Percentiles rank a stretch among this genome's conserved stretches.
phyloP scores from a whole-genome alignment of 2,888 invertebrate species.

The Neelides folsomi region DNA sequence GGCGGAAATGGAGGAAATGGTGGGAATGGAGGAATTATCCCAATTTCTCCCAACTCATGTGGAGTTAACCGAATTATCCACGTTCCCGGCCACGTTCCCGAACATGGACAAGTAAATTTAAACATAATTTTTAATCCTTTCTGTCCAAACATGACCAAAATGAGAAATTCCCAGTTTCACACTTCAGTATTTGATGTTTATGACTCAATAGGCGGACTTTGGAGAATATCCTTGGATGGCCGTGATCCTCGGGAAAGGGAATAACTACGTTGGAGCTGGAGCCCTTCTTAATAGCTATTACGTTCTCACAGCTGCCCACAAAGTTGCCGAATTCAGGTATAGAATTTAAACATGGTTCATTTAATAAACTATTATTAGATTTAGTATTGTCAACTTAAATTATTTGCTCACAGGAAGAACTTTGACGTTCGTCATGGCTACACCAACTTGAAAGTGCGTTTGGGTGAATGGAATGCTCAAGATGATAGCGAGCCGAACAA shows the following conservation, averaged over 20 bases:
- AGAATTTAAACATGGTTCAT: constrained; percentile 25
- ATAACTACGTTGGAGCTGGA: constrained; percentile 58
- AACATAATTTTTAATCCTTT: not conserved
- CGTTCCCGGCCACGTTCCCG: constrained; percentile 17
- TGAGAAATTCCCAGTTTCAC: not conserved
- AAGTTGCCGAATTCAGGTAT: constrained; percentile 49
- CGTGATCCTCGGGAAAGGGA: constrained; percentile 46
- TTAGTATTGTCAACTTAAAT: too few relatives aligned
- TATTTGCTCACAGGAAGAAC: not conserved
- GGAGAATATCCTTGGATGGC: constrained; percentile 64
- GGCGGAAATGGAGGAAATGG: not conserved
- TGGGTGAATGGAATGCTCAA: constrained; percentile 64
- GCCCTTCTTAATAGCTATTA: constrained; percentile 54
- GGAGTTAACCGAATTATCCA: constrained; percentile 20
- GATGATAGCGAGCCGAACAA: constrained; percentile 51
- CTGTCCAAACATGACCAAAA: not conserved
- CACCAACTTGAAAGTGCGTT: constrained; percentile 47
- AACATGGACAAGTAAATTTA: constrained; percentile 26
- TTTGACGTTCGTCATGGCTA: constrained; percentile 4
- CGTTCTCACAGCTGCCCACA: constrained; percentile 61
- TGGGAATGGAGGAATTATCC: not conserved
- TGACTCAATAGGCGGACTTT: constrained; percentile 41
- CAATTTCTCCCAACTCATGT: constrained; percentile 15
- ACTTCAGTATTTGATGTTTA: not conserved
- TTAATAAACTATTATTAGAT: too few relatives aligned